Conservation (phyloP, 1,140 invertebrate species). For the Heliconius hewitsoni region DNA sequence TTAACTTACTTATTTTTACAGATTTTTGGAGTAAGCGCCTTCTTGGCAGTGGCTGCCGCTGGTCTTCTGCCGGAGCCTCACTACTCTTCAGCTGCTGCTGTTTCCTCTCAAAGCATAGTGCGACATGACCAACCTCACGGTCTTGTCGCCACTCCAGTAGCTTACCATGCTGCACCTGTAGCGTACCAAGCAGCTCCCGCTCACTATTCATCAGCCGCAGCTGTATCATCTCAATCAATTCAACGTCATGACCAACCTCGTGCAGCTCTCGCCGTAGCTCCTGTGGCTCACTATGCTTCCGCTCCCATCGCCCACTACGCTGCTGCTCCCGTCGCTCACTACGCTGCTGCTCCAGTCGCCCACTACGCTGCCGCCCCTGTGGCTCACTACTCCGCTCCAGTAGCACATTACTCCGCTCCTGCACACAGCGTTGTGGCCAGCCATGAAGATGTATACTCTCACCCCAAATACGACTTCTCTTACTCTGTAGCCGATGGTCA, state of each 20-base stretch:
- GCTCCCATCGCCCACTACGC: slow-evolving; percentile 3
- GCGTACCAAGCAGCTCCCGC: slow-evolving; percentile 38
- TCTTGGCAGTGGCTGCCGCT: slow-evolving; percentile 41
- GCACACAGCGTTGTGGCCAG: slow-evolving; percentile 25
- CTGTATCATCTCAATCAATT: slow-evolving; percentile 53
- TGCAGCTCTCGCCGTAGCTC: slow-evolving; percentile 39
- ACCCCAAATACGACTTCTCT: slow-evolving; percentile 78
- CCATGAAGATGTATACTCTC: slow-evolving; percentile 48
- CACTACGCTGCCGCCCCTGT: neutral
- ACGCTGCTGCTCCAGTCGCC: neutral
- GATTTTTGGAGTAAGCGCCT: slow-evolving; percentile 42
- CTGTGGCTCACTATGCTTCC: slow-evolving; percentile 28
- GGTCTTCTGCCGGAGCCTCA: slow-evolving; percentile 52
- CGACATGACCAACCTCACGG: slow-evolving; percentile 50
- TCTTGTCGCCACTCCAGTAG: slow-evolving; percentile 39
- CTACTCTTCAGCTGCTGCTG: slow-evolving; percentile 57
- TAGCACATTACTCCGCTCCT: slow-evolving; percentile 18
- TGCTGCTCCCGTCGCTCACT: neutral
- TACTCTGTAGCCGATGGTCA: slow-evolving; percentile 79
- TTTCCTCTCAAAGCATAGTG: slow-evolving; percentile 66
- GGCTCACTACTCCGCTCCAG: slow-evolving; percentile 8
- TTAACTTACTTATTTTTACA: slow-evolving; percentile 14
- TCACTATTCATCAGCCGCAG: slow-evolving; percentile 46
- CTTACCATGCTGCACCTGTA: slow-evolving; percentile 46
- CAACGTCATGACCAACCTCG: slow-evolving; percentile 48